Conservation (phyloP, 2,113 vertebrate genomes). For the Psittacara wagleri region DNA sequence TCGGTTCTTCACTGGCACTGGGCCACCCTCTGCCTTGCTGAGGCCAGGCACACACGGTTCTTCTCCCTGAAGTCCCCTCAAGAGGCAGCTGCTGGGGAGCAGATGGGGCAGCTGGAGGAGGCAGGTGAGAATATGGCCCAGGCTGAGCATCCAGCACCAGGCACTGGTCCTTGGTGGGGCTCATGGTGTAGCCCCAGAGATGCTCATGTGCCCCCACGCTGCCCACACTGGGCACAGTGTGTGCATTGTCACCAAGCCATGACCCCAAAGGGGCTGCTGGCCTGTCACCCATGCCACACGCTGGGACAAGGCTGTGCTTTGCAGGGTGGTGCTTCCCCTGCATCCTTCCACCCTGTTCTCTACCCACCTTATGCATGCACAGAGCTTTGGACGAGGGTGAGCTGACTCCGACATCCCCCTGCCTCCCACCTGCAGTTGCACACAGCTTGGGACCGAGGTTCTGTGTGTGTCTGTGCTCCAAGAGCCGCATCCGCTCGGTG, state of each 20-base stretch:
- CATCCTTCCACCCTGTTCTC: fast-evolving
- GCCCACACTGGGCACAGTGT: not conserved
- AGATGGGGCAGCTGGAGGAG: not conserved
- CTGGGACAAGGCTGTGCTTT: not conserved
- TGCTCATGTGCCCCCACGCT: not conserved
- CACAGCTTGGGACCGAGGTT: fast-evolving
- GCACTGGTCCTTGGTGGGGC: not conserved
- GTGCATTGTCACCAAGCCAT: too few species aligned
- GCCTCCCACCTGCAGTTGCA: not conserved
- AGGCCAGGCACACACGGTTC: not conserved
- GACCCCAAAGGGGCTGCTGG: too few species aligned
- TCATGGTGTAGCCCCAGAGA: not conserved
- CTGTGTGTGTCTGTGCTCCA: not conserved
- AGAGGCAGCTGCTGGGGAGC: not conserved
- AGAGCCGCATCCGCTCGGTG: not conserved
- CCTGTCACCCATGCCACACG: not conserved
- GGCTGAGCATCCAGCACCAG: not conserved
- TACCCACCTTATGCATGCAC: not conserved
- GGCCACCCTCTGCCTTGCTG: not conserved
- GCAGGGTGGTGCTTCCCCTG: not conserved
- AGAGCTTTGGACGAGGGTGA: not conserved
- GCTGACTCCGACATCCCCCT: fast-evolving
- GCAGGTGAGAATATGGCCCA: fast-evolving
- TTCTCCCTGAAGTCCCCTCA: not conserved
- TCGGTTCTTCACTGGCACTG: fast-evolving